These are phyloP conservation scores for Esox lucius DNA, from an alignment of 2,797 vertebrate species.

Conservation along the genomic window DNA sequence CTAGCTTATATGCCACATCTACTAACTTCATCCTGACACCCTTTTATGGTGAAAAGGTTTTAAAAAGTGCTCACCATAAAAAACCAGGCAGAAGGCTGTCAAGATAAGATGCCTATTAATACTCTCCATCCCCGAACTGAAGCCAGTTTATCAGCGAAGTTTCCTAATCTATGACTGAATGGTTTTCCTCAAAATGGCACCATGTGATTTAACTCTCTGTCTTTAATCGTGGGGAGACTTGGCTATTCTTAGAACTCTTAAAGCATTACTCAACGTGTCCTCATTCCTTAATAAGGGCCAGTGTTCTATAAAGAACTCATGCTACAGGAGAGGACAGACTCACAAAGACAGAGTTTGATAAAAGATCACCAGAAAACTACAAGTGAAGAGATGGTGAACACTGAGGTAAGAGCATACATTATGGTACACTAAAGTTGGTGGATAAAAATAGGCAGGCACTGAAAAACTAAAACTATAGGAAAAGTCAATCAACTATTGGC, in stretches of 20 bases:
- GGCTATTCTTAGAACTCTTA: constrained; percentile 40
- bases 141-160: constrained; percentile 13
- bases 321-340: constrained; percentile 1
- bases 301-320: constrained; percentile 9
- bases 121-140: constrained; percentile 22
- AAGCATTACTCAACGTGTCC: constrained; percentile 36
- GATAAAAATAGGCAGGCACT: too few relatives aligned
- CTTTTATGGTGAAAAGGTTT: not conserved
- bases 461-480: too few relatives aligned
- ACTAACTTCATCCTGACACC: not conserved
- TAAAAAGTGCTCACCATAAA: not conserved
- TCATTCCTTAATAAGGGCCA: constrained; percentile 41
- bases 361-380: not conserved
- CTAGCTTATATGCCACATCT: not conserved
- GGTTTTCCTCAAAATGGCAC: constrained; percentile 2
- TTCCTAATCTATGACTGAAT: constrained; percentile 23
- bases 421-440: not conserved
- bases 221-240: constrained; percentile 12
- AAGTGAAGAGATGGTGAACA: not conserved
- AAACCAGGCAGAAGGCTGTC: constrained; percentile 17
- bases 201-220: not conserved
- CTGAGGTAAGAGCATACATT: not conserved
- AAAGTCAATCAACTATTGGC: too few relatives aligned
- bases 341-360: not conserved
- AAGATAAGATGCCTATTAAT: constrained; percentile 31